A percentile compares a stretch with the other conserved stretches of the same genome.
Conservation (phyloP, 2,113 vertebrate genomes). For the Tympanuchus pallidicinctus region DNA sequence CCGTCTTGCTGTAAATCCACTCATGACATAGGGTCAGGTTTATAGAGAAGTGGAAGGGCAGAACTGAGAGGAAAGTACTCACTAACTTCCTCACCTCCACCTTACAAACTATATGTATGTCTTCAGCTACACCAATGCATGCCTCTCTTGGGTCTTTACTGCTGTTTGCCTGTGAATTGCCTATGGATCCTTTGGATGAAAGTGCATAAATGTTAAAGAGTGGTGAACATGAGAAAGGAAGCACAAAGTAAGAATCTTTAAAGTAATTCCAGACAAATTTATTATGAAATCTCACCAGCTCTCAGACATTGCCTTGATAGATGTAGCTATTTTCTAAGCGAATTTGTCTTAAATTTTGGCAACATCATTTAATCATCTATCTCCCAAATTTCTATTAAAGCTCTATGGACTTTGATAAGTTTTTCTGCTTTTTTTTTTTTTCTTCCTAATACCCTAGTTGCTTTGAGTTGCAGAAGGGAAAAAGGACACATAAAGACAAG, state of each 20-base stretch:
- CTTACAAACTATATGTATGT: background rate
- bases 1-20: background rate
- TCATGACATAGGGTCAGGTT: background rate
- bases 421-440: background rate
- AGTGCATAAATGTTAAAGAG: background rate
- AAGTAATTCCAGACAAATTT: background rate
- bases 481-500: background rate
- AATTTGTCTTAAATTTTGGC: background rate
- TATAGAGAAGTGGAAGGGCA: background rate
- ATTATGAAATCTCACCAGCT: background rate
- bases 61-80: background rate
- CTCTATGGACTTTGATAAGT: background rate
- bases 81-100: fast-evolving
- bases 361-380: background rate
- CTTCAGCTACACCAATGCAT: background rate
- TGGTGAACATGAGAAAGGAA: background rate
- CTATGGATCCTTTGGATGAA: background rate
- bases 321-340: background rate
- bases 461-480: background rate
- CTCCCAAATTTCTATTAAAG: background rate
- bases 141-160: background rate
- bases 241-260: background rate
- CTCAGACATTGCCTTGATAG: background rate
- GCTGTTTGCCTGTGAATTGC: background rate
- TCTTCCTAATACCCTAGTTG: fast-evolving